These are phyloP conservation scores for Gracilinanus agilis DNA, from an alignment of 2,113 vertebrate species.

Conservation along the genomic window DNA sequence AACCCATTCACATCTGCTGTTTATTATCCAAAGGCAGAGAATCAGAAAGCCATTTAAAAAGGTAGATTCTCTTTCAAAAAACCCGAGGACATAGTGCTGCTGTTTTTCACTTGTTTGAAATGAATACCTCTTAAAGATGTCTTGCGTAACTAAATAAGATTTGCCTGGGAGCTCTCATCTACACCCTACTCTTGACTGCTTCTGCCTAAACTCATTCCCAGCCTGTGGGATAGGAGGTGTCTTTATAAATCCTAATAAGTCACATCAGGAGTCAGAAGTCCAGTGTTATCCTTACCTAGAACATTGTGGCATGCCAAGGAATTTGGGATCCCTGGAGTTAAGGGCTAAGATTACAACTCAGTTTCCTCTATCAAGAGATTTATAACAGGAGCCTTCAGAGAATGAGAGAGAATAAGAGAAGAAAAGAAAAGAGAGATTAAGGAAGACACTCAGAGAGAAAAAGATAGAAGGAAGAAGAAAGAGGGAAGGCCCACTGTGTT, in stretches of 20 bases:
- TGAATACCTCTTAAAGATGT: conserved; percentile 31
- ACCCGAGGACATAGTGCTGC: neutral
- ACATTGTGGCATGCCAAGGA: conserved; percentile 13
- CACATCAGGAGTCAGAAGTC: conserved; percentile 17
- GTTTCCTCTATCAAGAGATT: conserved; percentile 51
- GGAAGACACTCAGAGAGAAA: neutral
- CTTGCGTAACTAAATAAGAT: neutral
- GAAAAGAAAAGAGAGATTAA: neutral
- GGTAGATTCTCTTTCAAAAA: conserved; percentile 4
- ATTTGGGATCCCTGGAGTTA: conserved; percentile 41
- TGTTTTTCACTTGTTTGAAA: conserved; percentile 14
- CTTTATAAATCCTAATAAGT: conserved; percentile 59
- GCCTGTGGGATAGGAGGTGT: conserved; percentile 21
- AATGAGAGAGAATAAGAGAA: neutral
- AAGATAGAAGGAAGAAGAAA: neutral
- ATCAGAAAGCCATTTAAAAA: neutral
- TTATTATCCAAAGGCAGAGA: conserved; percentile 30
- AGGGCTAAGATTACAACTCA: conserved; percentile 12
- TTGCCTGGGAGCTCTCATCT: conserved; percentile 4
- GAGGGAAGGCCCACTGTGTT: neutral
- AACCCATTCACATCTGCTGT: conserved; percentile 1
- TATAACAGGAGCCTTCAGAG: conserved; percentile 10
- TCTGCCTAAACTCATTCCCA: conserved; percentile 24
- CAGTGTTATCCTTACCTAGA: conserved; percentile 43
- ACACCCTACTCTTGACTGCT: neutral